Conservation (phyloP, 2,113 vertebrate genomes). For the Chamaetylas fuelleborni region DNA sequence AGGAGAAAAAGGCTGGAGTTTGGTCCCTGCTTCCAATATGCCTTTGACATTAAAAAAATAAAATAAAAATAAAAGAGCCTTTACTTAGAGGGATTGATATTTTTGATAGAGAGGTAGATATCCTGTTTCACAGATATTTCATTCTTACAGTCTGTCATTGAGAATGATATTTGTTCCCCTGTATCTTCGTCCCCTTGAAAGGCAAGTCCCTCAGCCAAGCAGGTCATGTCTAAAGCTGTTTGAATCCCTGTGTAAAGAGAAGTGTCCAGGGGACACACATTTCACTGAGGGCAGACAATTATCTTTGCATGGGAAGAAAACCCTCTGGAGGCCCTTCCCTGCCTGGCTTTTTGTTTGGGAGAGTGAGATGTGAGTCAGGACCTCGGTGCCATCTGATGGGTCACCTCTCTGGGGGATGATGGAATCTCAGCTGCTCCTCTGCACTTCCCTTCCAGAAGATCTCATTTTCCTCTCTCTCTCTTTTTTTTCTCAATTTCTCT, state of each 20-base stretch:
- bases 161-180: background rate
- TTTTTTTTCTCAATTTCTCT: background rate
- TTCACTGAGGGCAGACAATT: background rate
- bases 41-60: background rate
- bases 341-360: background rate
- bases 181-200: background rate
- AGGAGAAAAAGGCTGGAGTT: background rate
- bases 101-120: background rate
- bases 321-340: background rate
- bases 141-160: background rate
- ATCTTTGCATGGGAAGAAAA: background rate
- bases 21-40: background rate
- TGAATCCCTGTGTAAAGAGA: background rate
- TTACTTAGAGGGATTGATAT: background rate
- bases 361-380: rapidly evolving
- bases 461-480: too few species aligned
- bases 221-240: background rate
- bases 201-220: background rate
- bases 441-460: background rate
- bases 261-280: background rate
- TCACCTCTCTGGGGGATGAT: background rate
- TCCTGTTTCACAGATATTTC: background rate
- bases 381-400: background rate
- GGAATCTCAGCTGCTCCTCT: slow-evolving; percentile 10
- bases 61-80: background rate